Percentiles rank a stretch among this genome's conserved stretches.
Conservation (phyloP, 2,888 invertebrate species). For the Lydus trimaculatus region DNA sequence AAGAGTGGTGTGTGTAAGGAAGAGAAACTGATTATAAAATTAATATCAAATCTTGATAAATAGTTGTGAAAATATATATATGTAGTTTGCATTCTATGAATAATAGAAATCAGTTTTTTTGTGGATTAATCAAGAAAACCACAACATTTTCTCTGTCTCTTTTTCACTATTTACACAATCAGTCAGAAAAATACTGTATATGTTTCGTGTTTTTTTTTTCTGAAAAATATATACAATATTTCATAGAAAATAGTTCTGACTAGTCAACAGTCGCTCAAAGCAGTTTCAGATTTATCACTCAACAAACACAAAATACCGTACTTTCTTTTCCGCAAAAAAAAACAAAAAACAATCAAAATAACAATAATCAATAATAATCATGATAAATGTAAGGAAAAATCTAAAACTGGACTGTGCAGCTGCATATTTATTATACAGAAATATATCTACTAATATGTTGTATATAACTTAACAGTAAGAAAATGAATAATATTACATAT, state of each 20-base stretch:
- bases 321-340: constrained; percentile 12
- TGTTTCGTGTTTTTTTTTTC: constrained; percentile 39
- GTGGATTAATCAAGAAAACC: constrained; percentile 15
- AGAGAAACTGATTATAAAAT: background rate
- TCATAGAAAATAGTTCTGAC: constrained; percentile 52
- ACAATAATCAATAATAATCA: constrained; percentile 25
- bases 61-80: background rate
- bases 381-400: constrained; percentile 36
- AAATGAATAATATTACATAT: constrained; percentile 48
- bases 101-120: background rate
- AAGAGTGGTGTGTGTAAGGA: background rate
- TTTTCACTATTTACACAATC: constrained; percentile 42
- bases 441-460: constrained; percentile 47
- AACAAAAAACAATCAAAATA: constrained; percentile 24
- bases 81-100: background rate
- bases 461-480: constrained; percentile 58
- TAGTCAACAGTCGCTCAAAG: constrained; percentile 55
- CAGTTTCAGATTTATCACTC: constrained; percentile 54
- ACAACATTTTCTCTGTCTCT: constrained; percentile 16
- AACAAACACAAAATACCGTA: constrained; percentile 22
- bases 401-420: constrained; percentile 57
- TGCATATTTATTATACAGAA: constrained; percentile 59
- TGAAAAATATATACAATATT: constrained; percentile 57
- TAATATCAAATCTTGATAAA: constrained; percentile 19
- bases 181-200: constrained; percentile 59